Base-by-base conservation (phyloP, 2,797 vertebrate species). In the Crenichthys baileyi region DNA sequence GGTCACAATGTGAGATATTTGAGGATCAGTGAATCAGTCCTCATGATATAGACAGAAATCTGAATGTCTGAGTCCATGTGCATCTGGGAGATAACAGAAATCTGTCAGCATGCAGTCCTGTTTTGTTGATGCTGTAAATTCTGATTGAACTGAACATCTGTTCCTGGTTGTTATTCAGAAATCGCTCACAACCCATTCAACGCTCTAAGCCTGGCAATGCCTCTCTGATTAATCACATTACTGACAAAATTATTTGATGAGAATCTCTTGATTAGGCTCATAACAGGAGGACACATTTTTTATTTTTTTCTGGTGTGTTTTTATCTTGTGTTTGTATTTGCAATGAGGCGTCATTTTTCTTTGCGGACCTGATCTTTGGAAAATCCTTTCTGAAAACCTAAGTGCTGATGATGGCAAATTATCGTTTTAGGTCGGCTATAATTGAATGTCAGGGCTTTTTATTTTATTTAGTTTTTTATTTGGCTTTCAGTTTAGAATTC, bases 1-100 rank as follows among this genome's bases (percentile, higher is more conserved):
- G 84, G 80, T 83, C 85, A 80, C 51, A 41, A 61, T 85, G 91
- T 89, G 82, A 86, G 85, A 90, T 85, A 86, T 68, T 78, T 48
- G 73, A 63, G 76, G 71, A 87, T 85, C 88, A 79, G 60, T 39
- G 67, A 78, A 4, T 7, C 58, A 39, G 39, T 65, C 87, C 81
- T 85, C 73, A 81, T 7, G 29, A 61, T 53, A 36, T 71, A 68
- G 77, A 78, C 80, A 87, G 75, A 18, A 44, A 41, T 80, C 50
- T 76, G 65, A 76, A 84, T 78, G 55, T 82, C 18, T 76, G 82
- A 78, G 68, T 79, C 51, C n/a, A 51, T 58, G 61, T 61, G 63
- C n/a, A 26, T 53, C 73, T 77, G 67, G 72, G 67, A 83, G 84
- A 89, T 90, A 85, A 79, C 82, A 82, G 78, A 73, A 78, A 86